Evolutionary conservation across 2,888 invertebrate species (phyloP).

Genomic region (Megaustenia siamemsis): DNA sequence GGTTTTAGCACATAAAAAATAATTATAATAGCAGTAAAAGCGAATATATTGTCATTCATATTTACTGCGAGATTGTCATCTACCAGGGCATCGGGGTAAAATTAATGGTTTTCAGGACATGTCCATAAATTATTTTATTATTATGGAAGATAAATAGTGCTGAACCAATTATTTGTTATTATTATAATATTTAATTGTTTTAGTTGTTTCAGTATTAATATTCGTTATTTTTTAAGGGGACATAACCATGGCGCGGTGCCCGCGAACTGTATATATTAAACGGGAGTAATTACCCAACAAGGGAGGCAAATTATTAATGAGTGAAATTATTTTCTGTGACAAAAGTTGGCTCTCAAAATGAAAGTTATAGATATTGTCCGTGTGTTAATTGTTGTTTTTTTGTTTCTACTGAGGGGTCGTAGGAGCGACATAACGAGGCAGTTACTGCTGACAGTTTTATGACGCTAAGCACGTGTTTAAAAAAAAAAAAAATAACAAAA

Average conservation of each 20-base stretch:
- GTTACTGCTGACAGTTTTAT: neutral
- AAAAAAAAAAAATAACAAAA: neutral
- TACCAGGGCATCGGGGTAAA: neutral
- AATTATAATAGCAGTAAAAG: neutral
- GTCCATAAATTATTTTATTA: slow-evolving; percentile 24
- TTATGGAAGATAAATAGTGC: slow-evolving; percentile 16
- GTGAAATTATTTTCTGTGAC: neutral
- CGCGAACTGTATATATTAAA: slow-evolving; percentile 16
- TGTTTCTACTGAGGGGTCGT: neutral
- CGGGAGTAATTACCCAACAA: slow-evolving; percentile 5
- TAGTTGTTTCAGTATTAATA: slow-evolving; percentile 10
- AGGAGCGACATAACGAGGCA: neutral
- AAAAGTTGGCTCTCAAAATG: neutral
- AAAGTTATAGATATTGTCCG: neutral
- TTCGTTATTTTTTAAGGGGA: neutral
- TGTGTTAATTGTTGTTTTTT: neutral
- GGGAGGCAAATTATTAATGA: slow-evolving; percentile 5
- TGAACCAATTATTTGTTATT: slow-evolving; percentile 12
- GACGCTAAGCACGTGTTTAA: neutral
- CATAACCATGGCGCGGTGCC: neutral
- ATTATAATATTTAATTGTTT: neutral
- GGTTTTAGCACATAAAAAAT: neutral
- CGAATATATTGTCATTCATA: no score
- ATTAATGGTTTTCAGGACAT: slow-evolving; percentile 10
- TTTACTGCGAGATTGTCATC: slow-evolving; percentile 20